Base-by-base conservation (phyloP, 2,113 vertebrate species). In the Empidonax alnorum region DNA sequence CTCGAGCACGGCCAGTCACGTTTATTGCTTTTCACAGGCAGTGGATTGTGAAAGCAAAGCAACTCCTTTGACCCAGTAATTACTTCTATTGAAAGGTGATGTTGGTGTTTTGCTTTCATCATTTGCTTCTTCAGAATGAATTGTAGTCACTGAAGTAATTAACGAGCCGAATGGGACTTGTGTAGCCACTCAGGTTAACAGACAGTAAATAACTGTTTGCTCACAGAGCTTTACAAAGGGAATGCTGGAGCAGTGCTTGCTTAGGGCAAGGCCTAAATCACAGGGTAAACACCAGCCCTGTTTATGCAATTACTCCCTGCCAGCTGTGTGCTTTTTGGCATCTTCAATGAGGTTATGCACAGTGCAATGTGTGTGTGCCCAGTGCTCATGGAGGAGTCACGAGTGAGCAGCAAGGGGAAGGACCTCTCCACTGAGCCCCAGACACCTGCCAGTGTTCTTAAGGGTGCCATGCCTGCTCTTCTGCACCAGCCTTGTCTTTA, bases 1-100 rank as follows among this genome's bases (percentile, higher is more conserved):
- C n/a, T 24, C 3, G 0, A 73, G 59, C 1, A 2, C 2, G 12
- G 83, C n/a, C 9, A 0, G 71, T 8, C 7, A 4, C 1, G 1
- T 41, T 68, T 7, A 0, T 5, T 39, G 80, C 87, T 87, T 63
- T 62, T 53, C 52, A 56, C 33, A 23, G 74, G 73, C 87, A 23
- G 42, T 7, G 65, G 37, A 39, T 52, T 31, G 63, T 5, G 44
- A 30, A 35, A 63, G 65, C 4, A 4, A 22, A 92, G 84, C 93
- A 55, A 69, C 65, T 75, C 77, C 47, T 61, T 77, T 65, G 87
- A 94, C 69, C 89, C 56, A 6, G 35, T 63, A 71, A 91, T 47
- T 81, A 71, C 80, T 37, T n/a, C 77, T 63, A 4, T 77, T 6
- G 10, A 72, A 81, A 85, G 81, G 87, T 79, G 95, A 44, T 79